Conservation (phyloP, 1,140 invertebrate genomes). For the Epicauta chinensis region DNA sequence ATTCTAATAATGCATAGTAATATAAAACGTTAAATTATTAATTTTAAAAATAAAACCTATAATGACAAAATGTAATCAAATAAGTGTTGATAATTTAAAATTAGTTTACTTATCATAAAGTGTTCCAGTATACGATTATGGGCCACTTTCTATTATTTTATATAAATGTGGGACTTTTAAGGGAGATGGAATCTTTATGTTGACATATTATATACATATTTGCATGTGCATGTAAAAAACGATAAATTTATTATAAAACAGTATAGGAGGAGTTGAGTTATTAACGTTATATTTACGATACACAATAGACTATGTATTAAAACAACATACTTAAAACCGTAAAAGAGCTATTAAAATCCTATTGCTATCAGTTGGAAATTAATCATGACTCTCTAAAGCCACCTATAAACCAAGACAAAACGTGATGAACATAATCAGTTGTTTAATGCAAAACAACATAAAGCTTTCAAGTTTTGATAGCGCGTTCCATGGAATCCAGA, state of each 20-base stretch:
- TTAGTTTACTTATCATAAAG: too few relatives aligned
- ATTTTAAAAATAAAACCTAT: too few relatives aligned
- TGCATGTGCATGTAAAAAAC: too few relatives aligned
- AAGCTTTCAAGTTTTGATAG: slow-evolving; percentile 37
- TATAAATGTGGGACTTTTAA: too few relatives aligned
- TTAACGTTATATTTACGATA: slow-evolving; percentile 31
- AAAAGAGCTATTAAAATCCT: slow-evolving; percentile 40
- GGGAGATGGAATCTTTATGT: too few relatives aligned
- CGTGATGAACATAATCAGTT: slow-evolving; percentile 36
- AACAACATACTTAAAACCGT: slow-evolving; percentile 34
- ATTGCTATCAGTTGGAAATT: slow-evolving; percentile 36
- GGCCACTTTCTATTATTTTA: too few relatives aligned
- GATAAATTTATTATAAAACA: neutral
- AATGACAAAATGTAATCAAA: too few relatives aligned
- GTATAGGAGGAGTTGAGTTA: slow-evolving; percentile 19
- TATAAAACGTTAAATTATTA: too few relatives aligned
- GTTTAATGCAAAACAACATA: slow-evolving; percentile 40
- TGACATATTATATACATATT: too few relatives aligned
- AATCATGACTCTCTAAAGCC: slow-evolving; percentile 36
- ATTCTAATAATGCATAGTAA: too few relatives aligned
- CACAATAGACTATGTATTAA: slow-evolving; percentile 30
- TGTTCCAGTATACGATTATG: too few relatives aligned
- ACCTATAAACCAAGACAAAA: slow-evolving; percentile 31
- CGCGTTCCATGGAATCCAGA: neutral
- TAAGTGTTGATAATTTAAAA: too few relatives aligned